Evolutionary conservation across 2,113 vertebrate genomes (phyloP).

Genomic region (Engystomops pustulosus): DNA sequence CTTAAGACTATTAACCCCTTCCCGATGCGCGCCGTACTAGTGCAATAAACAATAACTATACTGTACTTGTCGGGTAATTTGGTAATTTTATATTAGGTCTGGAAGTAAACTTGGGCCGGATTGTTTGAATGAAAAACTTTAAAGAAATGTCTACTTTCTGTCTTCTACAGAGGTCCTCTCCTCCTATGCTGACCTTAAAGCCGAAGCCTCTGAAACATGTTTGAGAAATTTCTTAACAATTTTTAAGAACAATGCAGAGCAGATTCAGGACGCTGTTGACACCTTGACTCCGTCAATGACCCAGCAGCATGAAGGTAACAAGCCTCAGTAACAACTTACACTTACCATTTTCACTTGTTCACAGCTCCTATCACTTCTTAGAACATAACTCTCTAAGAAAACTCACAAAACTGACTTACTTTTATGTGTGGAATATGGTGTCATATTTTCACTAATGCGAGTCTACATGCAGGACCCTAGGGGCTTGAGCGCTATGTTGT

Average conservation of each 20-base stretch:
- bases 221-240: conserved; percentile 64
- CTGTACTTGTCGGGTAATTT: no score
- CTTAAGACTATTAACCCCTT: no score
- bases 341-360: background rate
- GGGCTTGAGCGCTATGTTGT: background rate
- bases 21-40: no score
- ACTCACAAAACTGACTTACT: no score
- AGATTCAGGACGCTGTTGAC: conserved; percentile 65
- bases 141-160: background rate
- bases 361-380: no score
- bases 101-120: no score
- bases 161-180: conserved; percentile 65
- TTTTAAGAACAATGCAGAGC: conserved; percentile 67
- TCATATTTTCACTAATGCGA: background rate
- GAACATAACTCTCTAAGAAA: no score
- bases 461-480: background rate
- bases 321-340: background rate
- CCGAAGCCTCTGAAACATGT: conserved; percentile 61
- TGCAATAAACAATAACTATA: no score
- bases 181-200: conserved; percentile 65
- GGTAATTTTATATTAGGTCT: no score
- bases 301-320: conserved; percentile 59
- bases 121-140: no score
- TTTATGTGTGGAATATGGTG: background rate
- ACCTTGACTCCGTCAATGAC: conserved; percentile 65